Conservation (phyloP, 2,113 vertebrate genomes). For the Varanus komodoensis region DNA sequence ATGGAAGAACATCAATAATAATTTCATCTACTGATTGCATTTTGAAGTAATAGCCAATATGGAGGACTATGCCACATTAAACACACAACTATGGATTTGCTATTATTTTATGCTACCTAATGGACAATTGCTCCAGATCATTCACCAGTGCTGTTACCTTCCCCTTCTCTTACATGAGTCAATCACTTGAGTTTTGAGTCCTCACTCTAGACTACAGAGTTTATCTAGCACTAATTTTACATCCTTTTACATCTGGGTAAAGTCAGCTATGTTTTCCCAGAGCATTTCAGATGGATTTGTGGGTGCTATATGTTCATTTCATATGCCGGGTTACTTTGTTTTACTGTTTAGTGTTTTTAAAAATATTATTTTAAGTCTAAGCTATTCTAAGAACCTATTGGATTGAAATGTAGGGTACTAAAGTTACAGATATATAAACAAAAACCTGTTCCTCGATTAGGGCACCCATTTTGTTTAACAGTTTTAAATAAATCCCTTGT, state of each 20-base stretch:
- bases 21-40: not conserved
- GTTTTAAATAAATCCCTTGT: too few relatives aligned
- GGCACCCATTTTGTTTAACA: not conserved
- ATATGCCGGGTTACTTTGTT: not conserved
- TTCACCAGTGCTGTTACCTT: not conserved
- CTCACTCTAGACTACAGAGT: not conserved
- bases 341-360: not conserved
- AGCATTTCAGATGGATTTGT: not conserved
- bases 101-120: not conserved
- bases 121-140: not conserved
- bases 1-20: not conserved
- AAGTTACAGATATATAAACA: not conserved
- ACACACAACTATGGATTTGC: not conserved
- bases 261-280: not conserved
- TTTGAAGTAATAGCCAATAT: not conserved
- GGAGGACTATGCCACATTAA: not conserved
- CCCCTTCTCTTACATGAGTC: not conserved
- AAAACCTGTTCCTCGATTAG: not conserved
- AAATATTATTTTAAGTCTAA: not conserved
- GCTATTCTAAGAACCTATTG: not conserved
- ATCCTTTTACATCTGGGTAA: not conserved
- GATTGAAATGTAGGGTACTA: not conserved
- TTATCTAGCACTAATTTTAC: too few relatives aligned
- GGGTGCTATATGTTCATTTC: not conserved
- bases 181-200: not conserved